Evolutionary conservation across 2,113 vertebrate species (phyloP).

Genomic region (Etheostoma cragini): DNA sequence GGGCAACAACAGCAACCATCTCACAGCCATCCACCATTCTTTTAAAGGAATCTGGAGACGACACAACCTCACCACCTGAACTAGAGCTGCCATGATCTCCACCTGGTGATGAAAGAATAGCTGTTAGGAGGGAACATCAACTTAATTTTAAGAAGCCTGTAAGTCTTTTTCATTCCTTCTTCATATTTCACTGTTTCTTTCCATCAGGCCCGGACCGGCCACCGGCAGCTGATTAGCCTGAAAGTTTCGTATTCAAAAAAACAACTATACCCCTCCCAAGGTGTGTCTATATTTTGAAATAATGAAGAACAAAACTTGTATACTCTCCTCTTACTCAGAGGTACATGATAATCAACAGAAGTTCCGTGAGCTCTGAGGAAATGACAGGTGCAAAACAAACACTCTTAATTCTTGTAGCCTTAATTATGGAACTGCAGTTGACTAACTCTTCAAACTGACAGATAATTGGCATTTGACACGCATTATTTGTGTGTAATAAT

Average conservation of each 20-base stretch:
- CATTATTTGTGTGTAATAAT: neutral
- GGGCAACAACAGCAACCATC: constrained; percentile 70
- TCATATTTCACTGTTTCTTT: neutral
- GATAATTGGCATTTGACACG: neutral
- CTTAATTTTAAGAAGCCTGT: neutral
- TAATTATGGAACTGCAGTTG: neutral
- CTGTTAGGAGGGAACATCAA: neutral
- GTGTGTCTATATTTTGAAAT: neutral
- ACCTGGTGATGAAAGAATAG: constrained; percentile 32
- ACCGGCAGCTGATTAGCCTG: neutral
- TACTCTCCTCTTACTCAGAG: too few species aligned
- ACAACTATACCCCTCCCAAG: too few species aligned
- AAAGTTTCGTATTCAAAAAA: neutral
- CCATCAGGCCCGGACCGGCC: neutral
- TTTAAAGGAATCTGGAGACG: constrained; percentile 87
- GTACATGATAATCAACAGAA: neutral
- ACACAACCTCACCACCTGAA: constrained; percentile 80
- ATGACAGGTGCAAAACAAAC: neutral
- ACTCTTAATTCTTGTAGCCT: neutral
- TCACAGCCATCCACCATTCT: constrained; percentile 94
- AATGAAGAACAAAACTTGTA: neutral
- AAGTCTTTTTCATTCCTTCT: neutral
- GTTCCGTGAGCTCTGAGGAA: neutral
- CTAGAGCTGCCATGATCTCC: constrained; percentile 83
- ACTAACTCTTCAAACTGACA: neutral